Conservation (phyloP, 1,140 invertebrate species). For the Anastatus disparis region DNA sequence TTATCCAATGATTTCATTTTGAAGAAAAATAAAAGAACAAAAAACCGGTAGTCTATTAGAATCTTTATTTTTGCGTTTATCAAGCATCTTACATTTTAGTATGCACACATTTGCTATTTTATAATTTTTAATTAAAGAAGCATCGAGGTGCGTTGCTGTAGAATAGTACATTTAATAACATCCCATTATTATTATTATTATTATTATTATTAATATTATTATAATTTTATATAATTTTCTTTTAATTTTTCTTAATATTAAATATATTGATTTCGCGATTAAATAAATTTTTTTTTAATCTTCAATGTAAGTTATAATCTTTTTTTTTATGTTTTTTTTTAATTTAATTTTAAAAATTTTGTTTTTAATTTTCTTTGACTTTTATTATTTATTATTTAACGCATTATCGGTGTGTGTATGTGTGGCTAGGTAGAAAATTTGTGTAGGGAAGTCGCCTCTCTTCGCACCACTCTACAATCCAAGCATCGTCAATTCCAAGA, state of each 20-base stretch:
- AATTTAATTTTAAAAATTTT: not conserved
- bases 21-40: too few species aligned
- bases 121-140: not conserved
- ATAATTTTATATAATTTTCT: not conserved
- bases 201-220: not conserved
- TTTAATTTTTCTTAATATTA: not conserved
- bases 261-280: not conserved
- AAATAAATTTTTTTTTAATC: too few species aligned
- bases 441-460: constrained; percentile 67
- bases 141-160: constrained; percentile 1
- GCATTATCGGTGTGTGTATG: constrained; percentile 62
- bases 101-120: not conserved
- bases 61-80: constrained; percentile 4
- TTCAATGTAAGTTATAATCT: too few species aligned
- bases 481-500: constrained; percentile 65
- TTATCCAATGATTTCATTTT: too few species aligned
- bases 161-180: not conserved
- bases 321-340: too few species aligned
- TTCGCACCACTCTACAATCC: constrained; percentile 64
- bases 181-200: not conserved
- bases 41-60: too few species aligned
- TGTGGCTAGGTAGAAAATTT: constrained; percentile 68
- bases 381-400: constrained; percentile 59
- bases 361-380: constrained; percentile 17
- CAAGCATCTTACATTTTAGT: constrained; percentile 12